phyloP scores from a whole-genome alignment of 2,113 vertebrate species.

The Oxyura jamaicensis region DNA sequence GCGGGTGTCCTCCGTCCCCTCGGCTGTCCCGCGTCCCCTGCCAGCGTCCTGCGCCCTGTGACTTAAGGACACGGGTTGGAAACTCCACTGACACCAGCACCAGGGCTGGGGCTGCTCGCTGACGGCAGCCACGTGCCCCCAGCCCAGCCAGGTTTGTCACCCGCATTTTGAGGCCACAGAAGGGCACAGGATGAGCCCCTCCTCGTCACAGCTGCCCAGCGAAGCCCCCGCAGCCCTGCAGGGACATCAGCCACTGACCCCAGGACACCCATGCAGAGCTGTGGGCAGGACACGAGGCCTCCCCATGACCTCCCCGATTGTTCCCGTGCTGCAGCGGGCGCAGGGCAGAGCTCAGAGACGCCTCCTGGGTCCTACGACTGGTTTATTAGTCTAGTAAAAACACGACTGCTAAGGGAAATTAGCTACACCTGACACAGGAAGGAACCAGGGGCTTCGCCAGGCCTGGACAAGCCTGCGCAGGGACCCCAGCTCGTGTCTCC shows the following conservation, averaged over 20 bases:
- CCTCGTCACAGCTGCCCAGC: neutral
- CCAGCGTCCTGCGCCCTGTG: neutral
- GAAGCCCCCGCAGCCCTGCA: neutral
- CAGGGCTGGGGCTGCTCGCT: neutral
- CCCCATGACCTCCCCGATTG: neutral
- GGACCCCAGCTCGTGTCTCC: neutral
- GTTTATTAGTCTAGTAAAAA: conserved; percentile 68
- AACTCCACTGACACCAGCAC: neutral
- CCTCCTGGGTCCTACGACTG: neutral
- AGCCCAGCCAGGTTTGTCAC: neutral
- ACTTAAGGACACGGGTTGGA: neutral
- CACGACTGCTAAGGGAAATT: conserved; percentile 4
- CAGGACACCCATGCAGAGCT: neutral
- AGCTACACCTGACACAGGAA: neutral
- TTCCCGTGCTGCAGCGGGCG: neutral
- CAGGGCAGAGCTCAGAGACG: neutral
- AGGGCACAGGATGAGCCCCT: rapidly evolving
- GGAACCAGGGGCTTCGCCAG: neutral
- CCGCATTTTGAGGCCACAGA: neutral
- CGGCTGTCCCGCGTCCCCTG: neutral
- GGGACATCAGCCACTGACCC: rapidly evolving
- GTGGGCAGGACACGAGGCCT: rapidly evolving
- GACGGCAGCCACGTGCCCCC: neutral
- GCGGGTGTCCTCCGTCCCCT: neutral
- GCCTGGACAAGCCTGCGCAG: neutral